Base-by-base conservation (phyloP, 2,797 vertebrate genomes). In the Carcharodon carcharias region DNA sequence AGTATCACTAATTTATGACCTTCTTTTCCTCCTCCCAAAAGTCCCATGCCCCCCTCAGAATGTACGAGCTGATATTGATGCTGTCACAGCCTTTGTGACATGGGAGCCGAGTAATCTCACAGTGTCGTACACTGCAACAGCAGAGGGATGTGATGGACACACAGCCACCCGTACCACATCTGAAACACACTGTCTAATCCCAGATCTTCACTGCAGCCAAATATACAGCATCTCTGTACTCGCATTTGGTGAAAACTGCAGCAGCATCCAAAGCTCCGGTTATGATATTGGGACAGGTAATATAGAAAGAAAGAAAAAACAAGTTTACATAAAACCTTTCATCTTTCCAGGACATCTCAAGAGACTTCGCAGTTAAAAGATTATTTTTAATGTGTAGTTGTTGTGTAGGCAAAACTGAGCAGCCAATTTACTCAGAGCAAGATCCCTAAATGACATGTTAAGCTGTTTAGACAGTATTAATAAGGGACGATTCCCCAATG, bases 1-100 rank as follows among this genome's bases (percentile, higher is more conserved):
- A 18, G 54, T 73, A 73, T 54, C 26, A 73, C 1, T 73, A 95
- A 21, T 18, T 95, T 26, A 14, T 54, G 67, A 71, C 14, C 0
- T 91, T 26, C n/a, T n/a, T 45, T 50, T 71, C 11, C 94, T 56
- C 50, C 63, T 73, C 35, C 88, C 71, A 35, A 54, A 54, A 98
- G 98, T 97, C 96, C 98, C 98, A 0, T 98, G 98, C 95, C 96
- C 97, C 96, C 98, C 98, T 8, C 97, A 97, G 26, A 96, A 96
- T 96, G 96, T 98, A 92, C 96, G 77, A 0, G 98, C 96, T 67
- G 67, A 97, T 56, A 98, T 98, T 96, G 97, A 97, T 88, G 97
- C 97, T 96, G 98, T 97, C 96, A 35, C 89, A n/a, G 98, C 97
- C 1, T 97, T 14, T 2, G 96, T 98, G 73, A 97, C 54, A 87